Conservation (phyloP, 1,140 invertebrate species). For the Berghia stephanieae region DNA sequence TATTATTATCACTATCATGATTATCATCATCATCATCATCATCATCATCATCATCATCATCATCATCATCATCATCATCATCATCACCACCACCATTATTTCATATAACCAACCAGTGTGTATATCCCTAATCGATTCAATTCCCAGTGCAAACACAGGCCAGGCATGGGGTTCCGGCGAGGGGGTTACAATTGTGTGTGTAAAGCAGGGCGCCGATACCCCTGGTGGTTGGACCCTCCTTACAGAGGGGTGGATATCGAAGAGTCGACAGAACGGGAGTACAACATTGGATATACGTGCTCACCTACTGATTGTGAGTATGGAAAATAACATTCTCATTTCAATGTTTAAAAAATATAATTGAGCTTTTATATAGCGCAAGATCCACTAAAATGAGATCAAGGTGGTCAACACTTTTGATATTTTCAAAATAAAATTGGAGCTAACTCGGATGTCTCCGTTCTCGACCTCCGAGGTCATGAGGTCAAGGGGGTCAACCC, state of each 20-base stretch:
- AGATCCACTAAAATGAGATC: no score
- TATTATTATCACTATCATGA: no score
- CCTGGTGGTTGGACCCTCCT: background rate
- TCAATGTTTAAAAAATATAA: no score
- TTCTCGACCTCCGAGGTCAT: no score
- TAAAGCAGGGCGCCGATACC: background rate
- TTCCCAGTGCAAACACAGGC: conserved; percentile 1
- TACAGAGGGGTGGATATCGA: background rate
- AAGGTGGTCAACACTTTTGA: no score
- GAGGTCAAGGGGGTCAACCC: background rate
- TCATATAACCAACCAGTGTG: no score
- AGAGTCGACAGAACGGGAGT: conserved; percentile 1
- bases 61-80: conserved; percentile 2
- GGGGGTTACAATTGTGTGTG: conserved; percentile 16
- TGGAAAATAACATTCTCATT: no score
- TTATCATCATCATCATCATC: conserved; percentile 2
- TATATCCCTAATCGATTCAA: no score
- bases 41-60: conserved; percentile 2
- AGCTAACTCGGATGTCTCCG: no score
- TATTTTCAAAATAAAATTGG: no score
- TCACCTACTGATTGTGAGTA: conserved; percentile 9
- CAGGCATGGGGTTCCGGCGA: background rate
- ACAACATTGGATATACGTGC: background rate
- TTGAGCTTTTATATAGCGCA: no score
- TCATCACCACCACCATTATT: no score